Evolutionary conservation across 1,140 invertebrate species (phyloP).

Genomic region (Himalopsyche phryganea): DNA sequence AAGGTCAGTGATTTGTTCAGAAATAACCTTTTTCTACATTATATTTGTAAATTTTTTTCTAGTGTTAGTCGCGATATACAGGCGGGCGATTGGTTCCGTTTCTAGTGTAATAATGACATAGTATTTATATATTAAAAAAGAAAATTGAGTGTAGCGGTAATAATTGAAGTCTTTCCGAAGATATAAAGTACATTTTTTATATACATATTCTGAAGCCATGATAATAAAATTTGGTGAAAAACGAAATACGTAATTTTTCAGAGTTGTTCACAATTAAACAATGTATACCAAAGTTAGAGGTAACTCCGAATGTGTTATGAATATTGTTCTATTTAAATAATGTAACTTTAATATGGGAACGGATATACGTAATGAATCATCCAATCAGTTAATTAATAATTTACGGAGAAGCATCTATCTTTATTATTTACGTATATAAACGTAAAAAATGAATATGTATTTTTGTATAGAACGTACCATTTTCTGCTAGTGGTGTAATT

Average conservation of each 20-base stretch:
- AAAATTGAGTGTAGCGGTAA: slow-evolving; percentile 28
- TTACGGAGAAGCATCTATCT: slow-evolving; percentile 13
- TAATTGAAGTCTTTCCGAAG: slow-evolving; percentile 25
- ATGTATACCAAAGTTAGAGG: slow-evolving; percentile 34
- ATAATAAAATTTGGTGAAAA: slow-evolving; percentile 25
- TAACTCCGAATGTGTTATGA: slow-evolving; percentile 27
- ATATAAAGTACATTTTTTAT: slow-evolving; percentile 32
- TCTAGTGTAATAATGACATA: slow-evolving; percentile 31
- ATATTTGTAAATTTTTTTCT: slow-evolving; percentile 36
- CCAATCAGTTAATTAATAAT: slow-evolving; percentile 34
- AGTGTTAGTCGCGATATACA: slow-evolving; percentile 26
- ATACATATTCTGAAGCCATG: slow-evolving; percentile 34
- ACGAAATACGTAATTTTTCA: slow-evolving; percentile 34
- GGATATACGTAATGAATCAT: slow-evolving; percentile 53
- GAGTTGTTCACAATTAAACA: slow-evolving; percentile 31
- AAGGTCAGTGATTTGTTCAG: slow-evolving; percentile 34
- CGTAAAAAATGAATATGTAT: slow-evolving; percentile 32
- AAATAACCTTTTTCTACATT: slow-evolving; percentile 33
- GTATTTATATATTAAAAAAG: slow-evolving; percentile 33
- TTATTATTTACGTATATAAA: slow-evolving; percentile 23
- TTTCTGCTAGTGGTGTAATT: slow-evolving; percentile 19
- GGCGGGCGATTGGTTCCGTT: slow-evolving; percentile 7
- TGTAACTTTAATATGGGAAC: slow-evolving; percentile 42
- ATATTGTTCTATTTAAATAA: slow-evolving; percentile 29
- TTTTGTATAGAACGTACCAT: slow-evolving; percentile 33